Evolutionary conservation across 2,797 vertebrate genomes (phyloP).

Genomic region (Chelidonichthys spinosus): DNA sequence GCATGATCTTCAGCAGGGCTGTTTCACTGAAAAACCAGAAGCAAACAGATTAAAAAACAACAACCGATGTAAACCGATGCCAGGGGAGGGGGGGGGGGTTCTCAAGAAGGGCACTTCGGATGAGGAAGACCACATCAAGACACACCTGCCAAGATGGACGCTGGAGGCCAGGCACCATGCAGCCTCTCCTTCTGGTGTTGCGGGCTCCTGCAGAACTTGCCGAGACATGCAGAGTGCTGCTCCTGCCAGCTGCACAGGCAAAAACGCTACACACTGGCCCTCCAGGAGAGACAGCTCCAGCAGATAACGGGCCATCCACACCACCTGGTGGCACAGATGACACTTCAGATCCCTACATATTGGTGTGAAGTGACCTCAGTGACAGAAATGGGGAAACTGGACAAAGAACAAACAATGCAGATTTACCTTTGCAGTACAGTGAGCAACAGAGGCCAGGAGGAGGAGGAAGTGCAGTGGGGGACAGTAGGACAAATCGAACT

Average conservation of each 20-base stretch:
- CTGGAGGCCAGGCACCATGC: constrained; percentile 82
- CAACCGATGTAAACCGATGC: not conserved
- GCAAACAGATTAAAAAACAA: constrained; percentile 5
- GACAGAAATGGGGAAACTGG: no score
- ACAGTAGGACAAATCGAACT: constrained; percentile 85
- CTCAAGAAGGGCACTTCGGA: not conserved
- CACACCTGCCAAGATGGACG: constrained; percentile 78
- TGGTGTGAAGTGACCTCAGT: not conserved
- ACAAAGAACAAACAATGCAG: not conserved
- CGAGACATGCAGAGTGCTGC: constrained; percentile 87
- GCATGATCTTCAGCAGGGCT: constrained; percentile 80
- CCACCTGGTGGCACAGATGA: constrained; percentile 71
- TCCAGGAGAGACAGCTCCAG: constrained; percentile 89
- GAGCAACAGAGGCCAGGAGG: constrained; percentile 81
- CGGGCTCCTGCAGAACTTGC: constrained; percentile 75
- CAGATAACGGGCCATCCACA: constrained; percentile 88
- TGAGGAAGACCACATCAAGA: not conserved
- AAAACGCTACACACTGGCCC: constrained; percentile 82
- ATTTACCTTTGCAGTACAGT: constrained; percentile 81
- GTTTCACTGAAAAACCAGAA: constrained; percentile 76
- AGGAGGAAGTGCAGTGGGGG: constrained; percentile 86
- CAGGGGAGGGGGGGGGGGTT: no score
- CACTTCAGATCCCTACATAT: not conserved
- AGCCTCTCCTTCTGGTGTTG: constrained; percentile 71
- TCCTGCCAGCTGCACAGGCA: constrained; percentile 85